Conservation (phyloP, 2,797 vertebrate species). For the Bothrops alternatus region DNA sequence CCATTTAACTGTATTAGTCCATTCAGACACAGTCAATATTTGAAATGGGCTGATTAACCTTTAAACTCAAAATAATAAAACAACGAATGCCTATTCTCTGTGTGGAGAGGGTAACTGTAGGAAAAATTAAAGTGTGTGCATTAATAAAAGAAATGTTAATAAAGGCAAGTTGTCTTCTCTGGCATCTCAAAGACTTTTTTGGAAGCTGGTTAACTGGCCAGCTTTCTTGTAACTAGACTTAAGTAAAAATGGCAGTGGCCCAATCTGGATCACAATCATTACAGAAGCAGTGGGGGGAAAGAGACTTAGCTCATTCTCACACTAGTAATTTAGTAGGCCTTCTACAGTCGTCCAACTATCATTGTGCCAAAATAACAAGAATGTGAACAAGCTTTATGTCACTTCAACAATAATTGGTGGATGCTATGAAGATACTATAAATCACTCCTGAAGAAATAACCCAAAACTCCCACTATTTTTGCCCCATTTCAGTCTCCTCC, state of each 20-base stretch:
- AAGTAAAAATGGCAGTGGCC: background rate
- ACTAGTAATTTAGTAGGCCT: background rate
- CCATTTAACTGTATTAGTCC: accelerated
- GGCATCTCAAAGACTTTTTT: background rate
- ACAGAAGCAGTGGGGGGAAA: background rate
- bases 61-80: conserved; percentile 4
- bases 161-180: background rate
- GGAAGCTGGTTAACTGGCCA: background rate
- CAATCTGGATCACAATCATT: background rate
- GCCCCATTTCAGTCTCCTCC: background rate
- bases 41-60: conserved; percentile 20
- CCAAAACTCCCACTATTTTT: background rate
- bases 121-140: background rate
- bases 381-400: background rate
- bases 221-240: background rate
- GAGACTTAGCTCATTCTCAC: background rate
- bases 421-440: background rate
- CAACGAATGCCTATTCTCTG: background rate
- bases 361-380: background rate
- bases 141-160: background rate
- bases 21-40: conserved; percentile 4
- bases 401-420: background rate
- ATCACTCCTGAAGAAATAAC: background rate
- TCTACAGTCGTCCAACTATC: background rate
- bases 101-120: background rate